phyloP scores from a whole-genome alignment of 2,888 invertebrate species.

The Heteromurus nitidus region DNA sequence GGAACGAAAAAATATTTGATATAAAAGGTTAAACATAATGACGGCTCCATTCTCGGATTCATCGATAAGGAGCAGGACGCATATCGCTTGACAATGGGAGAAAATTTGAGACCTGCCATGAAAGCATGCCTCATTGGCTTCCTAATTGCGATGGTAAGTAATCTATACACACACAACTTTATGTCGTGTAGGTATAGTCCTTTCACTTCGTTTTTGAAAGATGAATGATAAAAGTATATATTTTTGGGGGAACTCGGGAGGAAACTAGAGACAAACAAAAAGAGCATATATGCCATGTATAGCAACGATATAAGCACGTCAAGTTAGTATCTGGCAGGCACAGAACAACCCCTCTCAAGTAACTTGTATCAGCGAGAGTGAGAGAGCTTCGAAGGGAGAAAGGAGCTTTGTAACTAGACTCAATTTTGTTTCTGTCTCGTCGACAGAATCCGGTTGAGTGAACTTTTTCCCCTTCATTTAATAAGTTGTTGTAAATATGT shows the following conservation, averaged over 20 bases:
- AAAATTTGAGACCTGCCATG: slow-evolving; percentile 66
- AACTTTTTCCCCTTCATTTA: slow-evolving; percentile 65
- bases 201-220: too few relatives aligned
- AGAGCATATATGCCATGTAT: too few relatives aligned
- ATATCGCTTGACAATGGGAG: slow-evolving; percentile 69
- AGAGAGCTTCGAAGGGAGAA: background rate
- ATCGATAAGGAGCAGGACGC: slow-evolving; percentile 68
- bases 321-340: too few relatives aligned
- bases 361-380: too few relatives aligned
- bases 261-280: too few relatives aligned
- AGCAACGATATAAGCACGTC: too few relatives aligned
- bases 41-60: slow-evolving; percentile 68
- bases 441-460: slow-evolving; percentile 33
- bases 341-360: too few relatives aligned
- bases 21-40: slow-evolving; percentile 64
- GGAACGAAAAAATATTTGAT: too few relatives aligned
- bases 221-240: too few relatives aligned
- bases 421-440: background rate
- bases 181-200: background rate
- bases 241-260: too few relatives aligned
- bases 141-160: slow-evolving; percentile 69
- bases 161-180: background rate
- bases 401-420: background rate
- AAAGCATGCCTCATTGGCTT: slow-evolving; percentile 69
- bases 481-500: slow-evolving; percentile 61